Base-by-base conservation (phyloP, 2,113 vertebrate species). In the Marmota monax region DNA sequence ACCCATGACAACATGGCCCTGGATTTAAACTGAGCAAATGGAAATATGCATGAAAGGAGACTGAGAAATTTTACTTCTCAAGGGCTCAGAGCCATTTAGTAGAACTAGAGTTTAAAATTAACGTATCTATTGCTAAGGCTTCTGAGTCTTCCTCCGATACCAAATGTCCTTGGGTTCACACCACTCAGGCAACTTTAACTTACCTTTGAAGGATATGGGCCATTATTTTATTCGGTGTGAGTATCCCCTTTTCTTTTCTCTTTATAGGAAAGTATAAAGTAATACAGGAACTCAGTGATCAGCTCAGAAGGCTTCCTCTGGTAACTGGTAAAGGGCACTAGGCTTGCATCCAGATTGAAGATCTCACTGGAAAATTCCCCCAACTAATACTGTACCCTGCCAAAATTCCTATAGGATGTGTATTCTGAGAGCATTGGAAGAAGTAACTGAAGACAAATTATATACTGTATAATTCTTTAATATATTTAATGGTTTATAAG, bases 1-100 rank as follows among this genome's bases (percentile, higher is more conserved):
- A 73, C 25, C 51, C n/a, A 45, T 45, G 51, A 23, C 58, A 7
- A 77, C 18, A 77, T 4, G 63, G 51, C 42, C 10, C 18, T 83
- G 27, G n/a, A 86, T 20, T 32, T 82, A 58, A 34, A 87, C 69
- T 17, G 16, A 10, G 16, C 42, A 88, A 37, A 74, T n/a, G 32
- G 56, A 93, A 95, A 77, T 76, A 76, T 3, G 77, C 29, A 77
- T 77, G 16, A 82, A 86, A 96, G 29, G 22, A 61, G 56, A 58
- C 51, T 74, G 48, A 37, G 18, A 80, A 80, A 70, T 42, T n/a
- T 90, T 56, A 72, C 61, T 77, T 88, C 29, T 76, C 65, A 72
- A 83, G 61, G 56, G 37, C 53, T 91, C 69, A 65, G n/a, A 63
- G 17, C 20, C 32, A 51, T 48, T 69, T 76, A 48, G 12, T 18